phyloP scores from a whole-genome alignment of 2,113 vertebrate genomes.

The Campylomormyrus numenius region DNA sequence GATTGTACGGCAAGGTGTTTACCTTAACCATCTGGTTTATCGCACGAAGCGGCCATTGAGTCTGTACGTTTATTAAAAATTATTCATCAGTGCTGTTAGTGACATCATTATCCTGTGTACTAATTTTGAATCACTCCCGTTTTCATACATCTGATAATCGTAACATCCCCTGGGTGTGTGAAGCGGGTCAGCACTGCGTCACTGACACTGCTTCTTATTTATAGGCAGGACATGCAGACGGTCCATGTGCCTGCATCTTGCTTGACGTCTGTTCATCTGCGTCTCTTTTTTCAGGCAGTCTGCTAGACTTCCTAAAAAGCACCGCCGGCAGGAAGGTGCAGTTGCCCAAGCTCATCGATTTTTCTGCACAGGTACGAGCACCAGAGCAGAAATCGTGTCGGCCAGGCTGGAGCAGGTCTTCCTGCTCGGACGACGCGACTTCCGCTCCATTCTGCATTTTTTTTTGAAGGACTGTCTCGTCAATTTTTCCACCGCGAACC shows the following conservation, averaged over 20 bases:
- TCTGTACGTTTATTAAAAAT: not conserved
- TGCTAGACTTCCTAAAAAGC: conserved; percentile 91
- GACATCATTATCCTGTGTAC: not conserved
- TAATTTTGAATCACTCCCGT: not conserved
- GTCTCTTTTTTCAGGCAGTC: conserved; percentile 66
- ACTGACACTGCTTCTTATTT: not conserved
- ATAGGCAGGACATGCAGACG: not conserved
- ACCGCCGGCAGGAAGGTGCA: conserved; percentile 63
- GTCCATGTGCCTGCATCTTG: not conserved
- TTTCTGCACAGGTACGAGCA: conserved; percentile 83
- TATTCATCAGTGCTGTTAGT: not conserved
- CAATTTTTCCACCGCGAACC: conserved; percentile 51
- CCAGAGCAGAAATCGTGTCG: not conserved
- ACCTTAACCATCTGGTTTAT: not conserved
- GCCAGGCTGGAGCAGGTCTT: not conserved
- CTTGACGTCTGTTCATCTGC: not conserved
- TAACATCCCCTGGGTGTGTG: not conserved
- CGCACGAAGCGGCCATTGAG: not conserved
- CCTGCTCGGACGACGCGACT: not conserved
- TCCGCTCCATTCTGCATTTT: no score
- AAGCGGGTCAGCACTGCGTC: not conserved
- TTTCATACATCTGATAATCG: not conserved
- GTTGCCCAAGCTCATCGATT: conserved; percentile 87
- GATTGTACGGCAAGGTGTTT: not conserved
- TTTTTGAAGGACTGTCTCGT: not conserved